Base-by-base conservation (phyloP, 2,797 vertebrate species). In the Poecile montanus region DNA sequence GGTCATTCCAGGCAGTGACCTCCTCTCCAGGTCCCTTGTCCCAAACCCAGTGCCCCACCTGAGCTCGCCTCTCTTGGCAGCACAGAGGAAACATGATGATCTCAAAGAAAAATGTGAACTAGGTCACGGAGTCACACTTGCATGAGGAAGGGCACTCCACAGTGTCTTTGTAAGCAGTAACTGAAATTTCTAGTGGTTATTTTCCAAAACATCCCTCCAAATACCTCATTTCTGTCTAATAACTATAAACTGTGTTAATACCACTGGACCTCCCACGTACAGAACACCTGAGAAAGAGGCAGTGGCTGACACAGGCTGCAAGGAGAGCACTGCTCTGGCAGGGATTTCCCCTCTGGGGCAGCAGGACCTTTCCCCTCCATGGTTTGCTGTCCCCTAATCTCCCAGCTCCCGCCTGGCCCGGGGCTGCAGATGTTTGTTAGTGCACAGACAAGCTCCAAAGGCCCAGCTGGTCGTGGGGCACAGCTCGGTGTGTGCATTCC, bases 401-500 rank as follows among this genome's bases (percentile, higher is more conserved):
- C 85, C 68, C 82, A 9, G 60, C 27, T 0, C 47, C 30, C 16
- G 36, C 76, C 87, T 40, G 78, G 73, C 88, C 0, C 4, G 56
- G 93, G 36, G 61, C 68, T 19, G 18, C 95, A 94, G 94, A 81
- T 88, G 81, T 93, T 95, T 92, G 76, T 70, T 22, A 53, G 57
- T 80, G 93, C 85, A 54, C 3, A 76, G 83, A 42, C 34, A 48
- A 73, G 74, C 91, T 90, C 4, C 0, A 11, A 83, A 79, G 68
- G 67, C 76, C 77, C 78, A 38, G 72, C 90, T 7, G 13, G 2
- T 12, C 3, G 40, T 8, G 4, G 3, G 30, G 94, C 89, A 36
- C 58, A 48, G 81, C 68, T 83, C 23, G 25, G 22, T 78, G 89
- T 83, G 7, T 61, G 58, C 95, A 89, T 96, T 94, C 96, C 90